These are phyloP conservation scores for Mormoops blainvillei DNA, from an alignment of 2,113 vertebrate genomes.

Conservation along the genomic window DNA sequence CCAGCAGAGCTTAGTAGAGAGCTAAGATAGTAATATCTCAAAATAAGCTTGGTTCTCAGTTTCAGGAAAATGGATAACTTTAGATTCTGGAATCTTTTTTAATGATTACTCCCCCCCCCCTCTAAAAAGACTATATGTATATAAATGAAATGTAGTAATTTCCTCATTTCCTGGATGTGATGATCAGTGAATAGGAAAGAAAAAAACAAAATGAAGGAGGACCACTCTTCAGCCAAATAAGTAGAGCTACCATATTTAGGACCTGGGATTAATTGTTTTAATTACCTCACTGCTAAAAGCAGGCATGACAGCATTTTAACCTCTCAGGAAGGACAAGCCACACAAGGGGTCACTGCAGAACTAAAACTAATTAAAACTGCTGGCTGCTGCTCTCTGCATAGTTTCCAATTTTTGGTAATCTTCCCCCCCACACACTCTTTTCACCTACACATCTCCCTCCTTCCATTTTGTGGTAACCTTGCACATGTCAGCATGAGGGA, in stretches of 20 bases:
- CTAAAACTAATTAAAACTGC: constrained; percentile 49
- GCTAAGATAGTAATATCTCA: background rate
- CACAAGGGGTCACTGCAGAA: constrained; percentile 50
- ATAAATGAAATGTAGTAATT: constrained; percentile 1
- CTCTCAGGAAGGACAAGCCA: constrained; percentile 19
- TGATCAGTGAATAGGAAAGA: background rate
- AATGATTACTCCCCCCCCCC: background rate
- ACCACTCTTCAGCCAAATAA: background rate
- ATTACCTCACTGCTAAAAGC: constrained; percentile 40
- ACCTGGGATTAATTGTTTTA: constrained; percentile 36
- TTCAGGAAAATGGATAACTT: constrained; percentile 19
- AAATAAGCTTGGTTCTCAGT: constrained; percentile 10
- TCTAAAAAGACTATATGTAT: background rate
- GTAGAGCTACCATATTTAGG: constrained; percentile 19
- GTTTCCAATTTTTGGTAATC: constrained; percentile 36
- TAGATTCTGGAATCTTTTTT: background rate
- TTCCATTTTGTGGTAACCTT: background rate
- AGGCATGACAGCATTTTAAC: constrained; percentile 17
- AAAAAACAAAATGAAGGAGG: background rate
- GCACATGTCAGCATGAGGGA: background rate
- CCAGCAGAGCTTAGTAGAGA: background rate
- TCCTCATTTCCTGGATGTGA: constrained; percentile 8
- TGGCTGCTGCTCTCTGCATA: background rate
- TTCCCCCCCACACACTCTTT: constrained; percentile 29
- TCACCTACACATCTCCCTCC: background rate